Evolutionary conservation across 2,113 vertebrate species (phyloP).

Genomic region (Lagopus leucura): DNA sequence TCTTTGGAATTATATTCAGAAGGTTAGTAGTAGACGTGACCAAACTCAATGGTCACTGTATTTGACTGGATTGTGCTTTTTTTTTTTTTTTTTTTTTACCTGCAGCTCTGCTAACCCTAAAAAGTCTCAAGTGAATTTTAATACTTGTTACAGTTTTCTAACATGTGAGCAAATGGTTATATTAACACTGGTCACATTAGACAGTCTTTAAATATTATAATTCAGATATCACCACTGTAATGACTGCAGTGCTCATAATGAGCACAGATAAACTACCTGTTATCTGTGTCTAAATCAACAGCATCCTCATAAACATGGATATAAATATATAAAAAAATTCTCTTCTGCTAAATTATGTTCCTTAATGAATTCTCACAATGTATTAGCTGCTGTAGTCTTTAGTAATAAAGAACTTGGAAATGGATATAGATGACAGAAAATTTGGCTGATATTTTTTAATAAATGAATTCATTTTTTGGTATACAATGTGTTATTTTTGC

Average conservation of each 20-base stretch:
- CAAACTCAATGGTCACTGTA: conserved; percentile 49
- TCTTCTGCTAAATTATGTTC: background rate
- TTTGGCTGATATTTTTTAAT: background rate
- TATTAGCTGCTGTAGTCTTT: background rate
- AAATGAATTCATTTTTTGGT: background rate
- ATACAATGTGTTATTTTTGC: background rate
- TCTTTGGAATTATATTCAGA: conserved; percentile 19
- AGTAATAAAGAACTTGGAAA: background rate
- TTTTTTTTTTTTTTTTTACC: conserved; percentile 37
- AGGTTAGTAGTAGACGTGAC: conserved; percentile 35
- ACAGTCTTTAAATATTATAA: conserved; percentile 66
- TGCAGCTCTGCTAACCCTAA: conserved; percentile 54
- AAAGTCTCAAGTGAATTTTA: conserved; percentile 65
- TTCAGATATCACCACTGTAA: conserved; percentile 6
- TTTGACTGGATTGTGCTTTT: background rate
- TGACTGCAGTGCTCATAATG: background rate
- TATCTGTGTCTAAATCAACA: background rate
- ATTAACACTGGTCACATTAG: conserved; percentile 24
- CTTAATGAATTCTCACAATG: background rate
- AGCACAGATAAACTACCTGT: background rate
- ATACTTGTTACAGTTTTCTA: conserved; percentile 49
- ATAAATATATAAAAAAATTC: background rate
- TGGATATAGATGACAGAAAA: background rate
- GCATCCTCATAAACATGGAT: background rate
- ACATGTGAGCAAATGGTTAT: conserved; percentile 59